Evolutionary conservation across 2,113 vertebrate genomes (phyloP).

Genomic region (Campylomormyrus tamandua): DNA sequence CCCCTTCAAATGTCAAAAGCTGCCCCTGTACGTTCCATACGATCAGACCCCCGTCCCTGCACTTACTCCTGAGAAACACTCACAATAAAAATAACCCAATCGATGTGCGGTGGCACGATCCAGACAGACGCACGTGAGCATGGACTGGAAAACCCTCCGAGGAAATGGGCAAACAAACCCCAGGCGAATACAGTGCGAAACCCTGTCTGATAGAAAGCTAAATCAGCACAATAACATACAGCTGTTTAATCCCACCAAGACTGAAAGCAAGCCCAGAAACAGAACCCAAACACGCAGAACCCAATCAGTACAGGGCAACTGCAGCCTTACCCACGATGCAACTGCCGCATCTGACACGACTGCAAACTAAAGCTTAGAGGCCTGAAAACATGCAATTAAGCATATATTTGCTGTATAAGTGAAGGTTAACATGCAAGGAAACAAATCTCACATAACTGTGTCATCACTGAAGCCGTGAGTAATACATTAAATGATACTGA

Average conservation of each 20-base stretch:
- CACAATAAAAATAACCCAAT: not conserved
- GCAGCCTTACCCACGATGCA: not conserved
- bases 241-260: not conserved
- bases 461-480: not conserved
- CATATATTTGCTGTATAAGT: not conserved
- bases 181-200: not conserved
- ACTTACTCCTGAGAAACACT: not conserved
- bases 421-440: not conserved
- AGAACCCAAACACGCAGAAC: not conserved
- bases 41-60: not conserved
- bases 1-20: not conserved
- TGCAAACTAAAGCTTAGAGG: not conserved
- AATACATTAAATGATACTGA: not conserved
- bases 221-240: not conserved
- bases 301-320: not conserved
- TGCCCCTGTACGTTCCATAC: not conserved
- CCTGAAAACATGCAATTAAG: not conserved
- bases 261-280: not conserved
- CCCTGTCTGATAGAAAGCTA: not conserved
- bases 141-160: not conserved
- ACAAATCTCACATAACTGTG: not conserved
- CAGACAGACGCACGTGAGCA: not conserved
- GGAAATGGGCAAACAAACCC: not conserved
- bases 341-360: not conserved
- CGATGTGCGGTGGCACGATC: not conserved